Percentiles rank a stretch among this genome's conserved stretches.
These are phyloP conservation scores for Eufriesea mexicana DNA, from an alignment of 1,140 invertebrate genomes.

Conservation along the genomic window DNA sequence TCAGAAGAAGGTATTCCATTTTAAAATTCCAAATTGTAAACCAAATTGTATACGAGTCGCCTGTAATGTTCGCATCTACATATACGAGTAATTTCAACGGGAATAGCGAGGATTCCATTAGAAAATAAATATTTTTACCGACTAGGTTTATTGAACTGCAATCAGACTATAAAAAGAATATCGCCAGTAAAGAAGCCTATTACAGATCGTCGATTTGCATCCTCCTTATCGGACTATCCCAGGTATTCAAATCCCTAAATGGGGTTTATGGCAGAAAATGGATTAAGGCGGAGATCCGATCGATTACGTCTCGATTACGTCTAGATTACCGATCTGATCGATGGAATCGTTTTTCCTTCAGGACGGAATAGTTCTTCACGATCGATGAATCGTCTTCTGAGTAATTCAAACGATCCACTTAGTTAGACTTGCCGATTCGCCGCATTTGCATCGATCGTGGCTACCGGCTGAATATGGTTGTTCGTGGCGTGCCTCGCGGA, in stretches of 20 bases:
- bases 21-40: too few relatives aligned
- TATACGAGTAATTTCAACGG: too few relatives aligned
- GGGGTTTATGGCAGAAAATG: background rate
- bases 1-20: too few relatives aligned
- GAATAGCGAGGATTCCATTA: too few relatives aligned
- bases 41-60: too few relatives aligned
- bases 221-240: too few relatives aligned
- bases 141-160: too few relatives aligned
- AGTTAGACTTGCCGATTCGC: background rate
- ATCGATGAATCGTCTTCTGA: background rate
- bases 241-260: background rate
- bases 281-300: background rate
- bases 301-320: background rate
- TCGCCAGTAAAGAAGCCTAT: too few relatives aligned
- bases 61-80: too few relatives aligned
- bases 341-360: background rate
- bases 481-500: background rate
- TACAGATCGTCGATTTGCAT: too few relatives aligned
- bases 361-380: background rate
- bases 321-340: constrained; percentile 19
- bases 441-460: constrained; percentile 30
- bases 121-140: too few relatives aligned
- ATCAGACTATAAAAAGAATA: background rate
- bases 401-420: constrained; percentile 18
- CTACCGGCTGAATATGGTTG: constrained; percentile 1